Conservation (phyloP, 2,797 vertebrate species). For the Tragopan temminckii region DNA sequence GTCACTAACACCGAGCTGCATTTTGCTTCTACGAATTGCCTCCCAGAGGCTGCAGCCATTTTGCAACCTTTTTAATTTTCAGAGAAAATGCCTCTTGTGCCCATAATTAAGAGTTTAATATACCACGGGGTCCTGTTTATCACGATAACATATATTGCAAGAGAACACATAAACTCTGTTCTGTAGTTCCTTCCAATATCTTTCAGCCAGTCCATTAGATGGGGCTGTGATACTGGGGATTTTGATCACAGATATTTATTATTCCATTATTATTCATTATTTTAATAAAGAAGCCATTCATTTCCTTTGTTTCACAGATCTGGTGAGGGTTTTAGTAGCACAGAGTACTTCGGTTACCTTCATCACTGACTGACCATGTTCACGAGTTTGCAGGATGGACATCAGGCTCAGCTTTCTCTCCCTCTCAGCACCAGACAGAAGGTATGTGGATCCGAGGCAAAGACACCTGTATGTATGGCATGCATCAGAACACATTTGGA, state of each 20-base stretch:
- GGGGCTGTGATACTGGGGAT: slow-evolving; percentile 71
- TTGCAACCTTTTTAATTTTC: slow-evolving; percentile 59
- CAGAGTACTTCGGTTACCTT: not conserved
- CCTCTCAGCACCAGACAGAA: not conserved
- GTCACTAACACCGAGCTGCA: slow-evolving; percentile 11
- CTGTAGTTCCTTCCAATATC: not conserved
- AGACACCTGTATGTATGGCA: slow-evolving; percentile 17
- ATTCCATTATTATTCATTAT: slow-evolving; percentile 5
- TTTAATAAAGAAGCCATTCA: slow-evolving; percentile 7
- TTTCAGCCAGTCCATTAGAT: slow-evolving; percentile 71
- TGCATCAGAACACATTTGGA: not conserved
- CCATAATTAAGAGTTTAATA: slow-evolving; percentile 38
- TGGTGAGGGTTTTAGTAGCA: not conserved
- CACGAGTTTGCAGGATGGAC: not conserved
- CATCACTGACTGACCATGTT: not conserved
- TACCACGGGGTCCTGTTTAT: slow-evolving; percentile 30
- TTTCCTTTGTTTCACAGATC: slow-evolving; percentile 13
- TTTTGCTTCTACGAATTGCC: slow-evolving; percentile 19
- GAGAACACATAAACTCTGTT: not conserved
- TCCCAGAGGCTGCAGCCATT: slow-evolving; percentile 43
- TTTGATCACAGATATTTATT: slow-evolving; percentile 30
- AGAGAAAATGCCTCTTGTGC: slow-evolving; percentile 21
- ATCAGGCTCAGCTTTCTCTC: not conserved
- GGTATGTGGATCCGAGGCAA: not conserved
- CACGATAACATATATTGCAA: slow-evolving; percentile 16